Evolutionary conservation across 1,140 invertebrate genomes (phyloP).

Genomic region (Papilio aristodemus): DNA sequence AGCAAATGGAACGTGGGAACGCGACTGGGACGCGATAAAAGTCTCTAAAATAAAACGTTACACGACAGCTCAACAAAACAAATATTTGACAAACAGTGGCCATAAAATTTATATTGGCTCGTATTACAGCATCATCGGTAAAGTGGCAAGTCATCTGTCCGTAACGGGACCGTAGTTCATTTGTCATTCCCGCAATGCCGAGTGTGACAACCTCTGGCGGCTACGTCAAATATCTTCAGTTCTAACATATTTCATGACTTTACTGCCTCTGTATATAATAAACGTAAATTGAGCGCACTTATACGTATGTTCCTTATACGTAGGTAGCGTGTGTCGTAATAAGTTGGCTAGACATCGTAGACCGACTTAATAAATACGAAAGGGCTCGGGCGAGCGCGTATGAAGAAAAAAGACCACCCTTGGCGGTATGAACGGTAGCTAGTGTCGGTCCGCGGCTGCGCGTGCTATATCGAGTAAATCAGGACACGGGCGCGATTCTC

Average conservation of each 20-base stretch:
- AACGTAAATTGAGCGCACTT: constrained; percentile 28
- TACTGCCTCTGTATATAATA: constrained; percentile 42
- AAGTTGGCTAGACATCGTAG: not conserved
- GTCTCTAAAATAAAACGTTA: constrained; percentile 30
- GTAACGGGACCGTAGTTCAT: constrained; percentile 56
- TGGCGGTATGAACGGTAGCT: constrained; percentile 55
- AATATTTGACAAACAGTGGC: constrained; percentile 32
- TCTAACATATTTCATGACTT: constrained; percentile 49
- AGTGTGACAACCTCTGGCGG: constrained; percentile 48
- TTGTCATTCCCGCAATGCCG: constrained; percentile 52
- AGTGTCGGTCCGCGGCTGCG: constrained; percentile 48
- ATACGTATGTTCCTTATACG: constrained; percentile 31
- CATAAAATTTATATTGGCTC: constrained; percentile 36
- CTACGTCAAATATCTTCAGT: constrained; percentile 53
- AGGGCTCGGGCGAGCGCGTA: constrained; percentile 7
- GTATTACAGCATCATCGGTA: constrained; percentile 39
- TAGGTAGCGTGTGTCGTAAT: not conserved
- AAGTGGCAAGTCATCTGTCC: constrained; percentile 66
- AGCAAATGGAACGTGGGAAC: constrained; percentile 34
- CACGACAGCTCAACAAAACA: constrained; percentile 33
- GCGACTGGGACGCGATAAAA: constrained; percentile 25
- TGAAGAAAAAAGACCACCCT: constrained; percentile 47
- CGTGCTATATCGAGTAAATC: constrained; percentile 68
- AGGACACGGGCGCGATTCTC: constrained; percentile 57
- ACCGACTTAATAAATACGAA: constrained; percentile 27